Conservation (phyloP, 2,113 vertebrate genomes). For the Edolisoma coerulescens region DNA sequence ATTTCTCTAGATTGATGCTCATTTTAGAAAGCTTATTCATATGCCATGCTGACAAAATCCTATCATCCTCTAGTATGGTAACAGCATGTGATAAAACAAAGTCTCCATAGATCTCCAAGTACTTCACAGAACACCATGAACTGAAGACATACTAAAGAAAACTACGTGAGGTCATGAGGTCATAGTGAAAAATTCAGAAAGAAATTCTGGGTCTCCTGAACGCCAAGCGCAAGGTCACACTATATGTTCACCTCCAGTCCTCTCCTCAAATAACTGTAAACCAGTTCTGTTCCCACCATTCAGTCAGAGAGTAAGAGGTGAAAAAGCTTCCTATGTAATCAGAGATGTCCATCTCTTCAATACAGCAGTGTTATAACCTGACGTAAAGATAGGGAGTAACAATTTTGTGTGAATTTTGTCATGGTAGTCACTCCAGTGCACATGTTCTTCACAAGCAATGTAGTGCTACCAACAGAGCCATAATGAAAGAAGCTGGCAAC, state of each 20-base stretch:
- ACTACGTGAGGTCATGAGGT: neutral
- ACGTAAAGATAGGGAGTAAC: neutral
- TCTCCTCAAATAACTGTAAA: neutral
- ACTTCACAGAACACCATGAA: neutral
- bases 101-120: neutral
- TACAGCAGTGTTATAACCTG: neutral
- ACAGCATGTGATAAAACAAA: neutral
- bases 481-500: neutral
- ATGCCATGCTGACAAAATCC: neutral
- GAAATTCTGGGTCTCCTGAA: neutral
- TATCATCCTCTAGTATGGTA: neutral
- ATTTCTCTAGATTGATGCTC: neutral
- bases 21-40: neutral
- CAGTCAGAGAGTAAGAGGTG: neutral
- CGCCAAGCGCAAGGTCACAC: neutral
- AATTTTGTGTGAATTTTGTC: neutral
- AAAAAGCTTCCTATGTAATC: neutral
- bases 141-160: neutral
- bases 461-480: neutral
- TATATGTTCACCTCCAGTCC: neutral
- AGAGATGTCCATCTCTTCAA: neutral
- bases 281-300: neutral
- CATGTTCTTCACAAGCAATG: rapidly evolving
- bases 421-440: neutral
- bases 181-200: neutral